These are phyloP conservation scores for Drosophila kuntzei DNA, from an alignment of 2,888 invertebrate genomes.

Conservation along the genomic window DNA sequence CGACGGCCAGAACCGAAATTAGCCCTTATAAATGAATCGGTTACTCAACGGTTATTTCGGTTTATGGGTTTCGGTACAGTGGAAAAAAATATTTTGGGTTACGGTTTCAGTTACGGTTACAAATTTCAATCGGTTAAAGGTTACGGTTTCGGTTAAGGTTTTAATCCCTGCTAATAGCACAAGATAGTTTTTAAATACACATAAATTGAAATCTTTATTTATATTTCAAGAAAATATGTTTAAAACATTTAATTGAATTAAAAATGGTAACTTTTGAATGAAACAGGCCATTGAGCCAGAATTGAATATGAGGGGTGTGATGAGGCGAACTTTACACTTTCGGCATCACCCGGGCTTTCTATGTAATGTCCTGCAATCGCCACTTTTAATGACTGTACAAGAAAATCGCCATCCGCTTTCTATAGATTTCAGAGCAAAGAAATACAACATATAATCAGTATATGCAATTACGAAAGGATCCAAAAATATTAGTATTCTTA, in stretches of 20 bases:
- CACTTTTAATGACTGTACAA: conserved; percentile 81
- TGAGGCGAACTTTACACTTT: conserved; percentile 84
- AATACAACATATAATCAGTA: not conserved
- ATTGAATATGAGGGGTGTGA: conserved; percentile 85
- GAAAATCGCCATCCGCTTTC: conserved; percentile 60
- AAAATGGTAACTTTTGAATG: conserved; percentile 84
- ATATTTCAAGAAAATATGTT: not conserved
- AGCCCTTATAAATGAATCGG: no score
- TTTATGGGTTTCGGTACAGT: no score
- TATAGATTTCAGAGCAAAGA: conserved; percentile 6
- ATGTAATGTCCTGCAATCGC: conserved; percentile 86
- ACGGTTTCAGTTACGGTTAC: no score
- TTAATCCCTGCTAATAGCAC: no score
- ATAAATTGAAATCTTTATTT: not conserved
- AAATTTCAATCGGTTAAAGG: no score
- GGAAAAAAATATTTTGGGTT: no score
- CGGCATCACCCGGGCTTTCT: conserved; percentile 83
- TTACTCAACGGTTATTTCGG: no score
- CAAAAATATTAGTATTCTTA: no score
- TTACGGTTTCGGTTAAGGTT: no score
- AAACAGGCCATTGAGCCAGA: conserved; percentile 86
- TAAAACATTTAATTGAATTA: conserved; percentile 29
- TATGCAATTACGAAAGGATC: not conserved
- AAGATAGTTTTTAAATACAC: no score
- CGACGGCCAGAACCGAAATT: no score